Base-by-base conservation (phyloP, 1,140 invertebrate species). In the Brachionus asplanchnoidis region DNA sequence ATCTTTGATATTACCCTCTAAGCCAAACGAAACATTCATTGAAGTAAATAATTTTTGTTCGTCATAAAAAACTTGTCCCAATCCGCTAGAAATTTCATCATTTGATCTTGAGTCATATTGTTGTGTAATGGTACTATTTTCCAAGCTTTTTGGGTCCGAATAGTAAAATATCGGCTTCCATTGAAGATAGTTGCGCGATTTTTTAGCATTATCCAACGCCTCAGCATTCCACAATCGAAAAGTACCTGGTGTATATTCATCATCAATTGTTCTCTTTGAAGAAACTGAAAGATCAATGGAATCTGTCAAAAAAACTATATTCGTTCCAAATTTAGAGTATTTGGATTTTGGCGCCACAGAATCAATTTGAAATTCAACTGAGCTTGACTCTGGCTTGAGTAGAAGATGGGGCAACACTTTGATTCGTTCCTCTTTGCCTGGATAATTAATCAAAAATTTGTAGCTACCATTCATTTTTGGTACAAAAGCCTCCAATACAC, bases 101-200 rank as follows among this genome's bases (percentile, higher is more conserved):
- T 82, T 68, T 44, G 20, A 9, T 68, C 42, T 60, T 11, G 42
- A 44, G 26, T 82, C 79, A 68, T 82, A 82, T 23, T 82, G 79
- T 42, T 68, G 7, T 20, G 53, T 82, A 36, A 82, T 82, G n/a
- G 79, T 82, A 68, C 79, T 82, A 20, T 82, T 82, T 28, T 82
- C 79, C 32, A 82, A 46, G 7, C 50, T 82, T 12, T 68, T 82
- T 3, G 79, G 79, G 7, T 82, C 79, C 26, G n/a, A 65, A 68
- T 65, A 82, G 6, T 82, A 82, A 46, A 82, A 82, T 12, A 82
- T 68, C 28, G 79, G 79, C 23, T 82, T 82, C 79, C 79, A 82
- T 68, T 82, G 79, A 36, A 82, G 20, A 68, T 65, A 82, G 42
- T 68, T 82, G 9, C n/a, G 36, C 9, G 40, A 9, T 3, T 23